Percentiles rank a stretch among this genome's conserved stretches.
These are phyloP conservation scores for Nymphicus hollandicus DNA, from an alignment of 2,113 vertebrate species.

Conservation along the genomic window DNA sequence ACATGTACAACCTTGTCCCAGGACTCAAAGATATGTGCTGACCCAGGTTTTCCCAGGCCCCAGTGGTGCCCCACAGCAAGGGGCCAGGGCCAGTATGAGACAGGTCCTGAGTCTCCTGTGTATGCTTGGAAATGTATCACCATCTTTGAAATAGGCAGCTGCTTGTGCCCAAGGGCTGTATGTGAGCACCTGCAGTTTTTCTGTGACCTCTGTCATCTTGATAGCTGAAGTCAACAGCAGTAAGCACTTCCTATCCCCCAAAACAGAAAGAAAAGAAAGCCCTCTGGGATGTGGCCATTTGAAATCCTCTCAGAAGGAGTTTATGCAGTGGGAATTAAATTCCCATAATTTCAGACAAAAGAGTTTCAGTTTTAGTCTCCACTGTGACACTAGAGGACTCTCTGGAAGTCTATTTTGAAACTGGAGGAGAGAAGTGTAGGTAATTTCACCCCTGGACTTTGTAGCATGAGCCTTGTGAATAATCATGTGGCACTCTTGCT, in stretches of 20 bases:
- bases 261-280: not conserved
- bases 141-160: fast-evolving
- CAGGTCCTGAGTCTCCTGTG: not conserved
- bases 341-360: not conserved
- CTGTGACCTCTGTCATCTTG: not conserved
- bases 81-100: fast-evolving
- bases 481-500: not conserved
- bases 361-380: not conserved
- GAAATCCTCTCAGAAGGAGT: not conserved
- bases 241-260: not conserved
- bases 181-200: not conserved
- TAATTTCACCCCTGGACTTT: not conserved
- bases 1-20: not conserved
- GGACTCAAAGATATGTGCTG: fast-evolving
- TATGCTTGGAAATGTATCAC: not conserved
- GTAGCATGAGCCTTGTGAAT: not conserved
- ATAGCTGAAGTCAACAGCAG: not conserved
- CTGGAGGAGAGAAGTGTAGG: not conserved
- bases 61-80: not conserved
- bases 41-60: not conserved
- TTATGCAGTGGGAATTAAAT: not conserved
- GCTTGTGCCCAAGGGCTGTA: fast-evolving
- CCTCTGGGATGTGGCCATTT: not conserved
- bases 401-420: not conserved
- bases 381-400: not conserved